Evolutionary conservation across 2,797 vertebrate species (phyloP), one percentile per base, ranked within the genome.

Genomic region (Cichlasoma orientale): DNA sequence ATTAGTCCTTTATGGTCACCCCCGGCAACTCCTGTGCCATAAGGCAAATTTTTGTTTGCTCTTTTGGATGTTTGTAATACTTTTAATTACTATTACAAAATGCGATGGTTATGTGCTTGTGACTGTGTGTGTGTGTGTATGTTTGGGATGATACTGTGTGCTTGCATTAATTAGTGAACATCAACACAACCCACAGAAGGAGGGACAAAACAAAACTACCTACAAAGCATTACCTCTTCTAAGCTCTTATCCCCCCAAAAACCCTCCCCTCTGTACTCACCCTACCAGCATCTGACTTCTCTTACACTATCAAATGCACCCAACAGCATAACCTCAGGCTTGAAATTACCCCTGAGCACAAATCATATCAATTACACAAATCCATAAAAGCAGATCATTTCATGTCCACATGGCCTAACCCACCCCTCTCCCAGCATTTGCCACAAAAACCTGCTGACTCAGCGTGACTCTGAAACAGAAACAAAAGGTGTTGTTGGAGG

Each of bases 311-410:
- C 75, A 74, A n/a, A 81, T 83, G 74, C 55, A 73, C 75, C 74
- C 55, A 78, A 80, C 44, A 78, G 74, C 74, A 88, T 14, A 59
- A 79, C 77, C 77, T 82, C 69, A 53, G 78, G 79, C 80, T 82
- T 94, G 86, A 47, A 79, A 93, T 94, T 90, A 94, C 93, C 75
- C 81, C 80, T 33, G 66, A 80, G 86, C 84, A 89, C 88, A 90
- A 93, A 93, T 92, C 85, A 82, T 92, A 95, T 96, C 92, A 90
- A 82, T 94, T 92, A 92, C 94, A 89, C 80, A 82, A 90, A 95
- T 95, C 93, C 89, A 94, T 95, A 90, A 93, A 92, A 90, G 92
- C 88, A 89, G 92, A 93, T 95, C 84, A 90, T 93, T 94, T 93
- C 59, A 77, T 86, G 85, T 89, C 90, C 90, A 88, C 77, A 68